Evolutionary conservation across 1,140 invertebrate genomes (phyloP).

Genomic region (Scaptomyza graminum): DNA sequence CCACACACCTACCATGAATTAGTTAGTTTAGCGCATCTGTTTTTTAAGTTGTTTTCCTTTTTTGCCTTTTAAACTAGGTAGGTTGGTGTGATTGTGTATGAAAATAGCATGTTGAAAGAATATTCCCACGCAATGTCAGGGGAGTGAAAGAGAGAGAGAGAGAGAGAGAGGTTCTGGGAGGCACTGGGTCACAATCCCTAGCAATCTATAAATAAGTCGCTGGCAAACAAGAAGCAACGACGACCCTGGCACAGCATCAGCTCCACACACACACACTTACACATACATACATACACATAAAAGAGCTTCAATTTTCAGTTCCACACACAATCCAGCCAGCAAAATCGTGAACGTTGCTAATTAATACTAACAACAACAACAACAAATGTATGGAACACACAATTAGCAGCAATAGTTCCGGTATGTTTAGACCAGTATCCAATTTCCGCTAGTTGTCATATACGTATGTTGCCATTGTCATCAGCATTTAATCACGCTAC

Average conservation of each 20-base stretch:
- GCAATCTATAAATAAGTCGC: conserved; percentile 49
- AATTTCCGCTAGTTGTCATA: conserved; percentile 17
- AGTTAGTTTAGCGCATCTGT: conserved; percentile 23
- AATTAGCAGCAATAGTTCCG: conserved; percentile 17
- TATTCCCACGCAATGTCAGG: neutral
- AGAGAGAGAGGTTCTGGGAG: neutral
- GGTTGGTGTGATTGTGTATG: too few species aligned
- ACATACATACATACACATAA: conserved; percentile 1
- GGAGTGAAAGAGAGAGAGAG: too few species aligned
- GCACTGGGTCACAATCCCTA: conserved; percentile 32
- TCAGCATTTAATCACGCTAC: neutral
- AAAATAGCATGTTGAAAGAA: neutral
- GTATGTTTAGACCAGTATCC: neutral
- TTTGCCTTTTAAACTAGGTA: neutral
- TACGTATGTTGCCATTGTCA: neutral
- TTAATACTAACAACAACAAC: conserved; percentile 21
- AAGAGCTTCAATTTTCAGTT: conserved; percentile 16
- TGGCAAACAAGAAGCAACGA: conserved; percentile 26
- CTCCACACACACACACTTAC: conserved; percentile 1
- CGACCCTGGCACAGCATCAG: neutral
- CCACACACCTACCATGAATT: conserved; percentile 19
- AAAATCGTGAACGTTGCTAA: conserved; percentile 20
- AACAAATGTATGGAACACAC: neutral
- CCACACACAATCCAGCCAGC: conserved; percentile 18
- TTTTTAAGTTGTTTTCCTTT: conserved; percentile 1